Evolutionary conservation across 2,888 invertebrate genomes (phyloP).

Genomic region (Lepidonotus clava): DNA sequence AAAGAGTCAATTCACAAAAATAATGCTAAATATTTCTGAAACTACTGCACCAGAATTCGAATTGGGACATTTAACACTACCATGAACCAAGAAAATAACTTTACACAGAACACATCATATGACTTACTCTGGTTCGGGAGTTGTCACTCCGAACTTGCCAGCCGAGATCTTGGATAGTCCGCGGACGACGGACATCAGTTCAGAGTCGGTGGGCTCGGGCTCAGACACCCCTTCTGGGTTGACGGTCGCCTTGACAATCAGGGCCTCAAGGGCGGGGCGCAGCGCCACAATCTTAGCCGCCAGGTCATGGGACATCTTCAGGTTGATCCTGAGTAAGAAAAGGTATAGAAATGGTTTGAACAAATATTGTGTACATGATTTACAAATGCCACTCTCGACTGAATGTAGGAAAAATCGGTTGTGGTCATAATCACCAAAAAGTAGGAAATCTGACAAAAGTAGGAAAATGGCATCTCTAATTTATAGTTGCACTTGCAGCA

Average conservation of each 20-base stretch:
- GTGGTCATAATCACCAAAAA: no score
- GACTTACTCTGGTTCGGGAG: constrained; percentile 58
- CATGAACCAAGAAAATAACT: not conserved
- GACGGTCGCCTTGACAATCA: constrained; percentile 89
- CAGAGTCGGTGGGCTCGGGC: constrained; percentile 84
- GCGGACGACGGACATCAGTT: constrained; percentile 86
- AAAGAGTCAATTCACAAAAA: no score
- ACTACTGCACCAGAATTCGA: no score
- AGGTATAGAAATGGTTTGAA: no score
- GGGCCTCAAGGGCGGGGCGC: constrained; percentile 92
- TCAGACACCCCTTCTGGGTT: constrained; percentile 89
- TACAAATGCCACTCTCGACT: no score
- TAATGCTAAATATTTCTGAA: no score
- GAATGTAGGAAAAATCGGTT: no score
- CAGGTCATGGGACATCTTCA: constrained; percentile 89
- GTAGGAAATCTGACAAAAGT: no score
- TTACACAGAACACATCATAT: not conserved
- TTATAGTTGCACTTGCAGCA: no score
- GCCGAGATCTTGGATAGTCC: constrained; percentile 89
- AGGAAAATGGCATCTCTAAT: no score
- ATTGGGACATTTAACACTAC: not conserved
- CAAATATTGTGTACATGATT: no score
- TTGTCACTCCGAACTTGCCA: constrained; percentile 78
- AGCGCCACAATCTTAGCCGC: constrained; percentile 92
- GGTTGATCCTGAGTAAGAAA: constrained; percentile 86